Evolutionary conservation across 1,140 invertebrate species (phyloP).

Genomic region (Lithobius niger): DNA sequence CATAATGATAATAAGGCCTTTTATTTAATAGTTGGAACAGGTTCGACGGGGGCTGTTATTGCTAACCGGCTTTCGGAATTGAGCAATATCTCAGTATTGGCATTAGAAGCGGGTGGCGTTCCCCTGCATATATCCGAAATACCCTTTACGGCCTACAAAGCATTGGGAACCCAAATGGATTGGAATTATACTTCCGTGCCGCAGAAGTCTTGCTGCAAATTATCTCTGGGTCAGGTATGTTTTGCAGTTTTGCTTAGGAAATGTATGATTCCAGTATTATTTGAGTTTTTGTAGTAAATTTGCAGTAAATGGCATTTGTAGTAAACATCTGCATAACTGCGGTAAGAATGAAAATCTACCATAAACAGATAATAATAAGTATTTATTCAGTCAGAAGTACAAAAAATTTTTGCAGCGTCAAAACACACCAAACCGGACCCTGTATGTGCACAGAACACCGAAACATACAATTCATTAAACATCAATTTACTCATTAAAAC

Average conservation of each 20-base stretch:
- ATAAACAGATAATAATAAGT: too few species aligned
- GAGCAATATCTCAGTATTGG: slow-evolving; percentile 41
- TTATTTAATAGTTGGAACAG: slow-evolving; percentile 71
- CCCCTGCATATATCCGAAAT: slow-evolving; percentile 11
- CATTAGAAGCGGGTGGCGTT: slow-evolving; percentile 51
- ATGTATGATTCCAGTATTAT: background rate
- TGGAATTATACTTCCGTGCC: slow-evolving; percentile 49
- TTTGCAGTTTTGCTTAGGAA: too few species aligned
- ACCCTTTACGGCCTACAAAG: slow-evolving; percentile 8
- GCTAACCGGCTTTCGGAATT: slow-evolving; percentile 51
- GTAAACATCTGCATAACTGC: too few species aligned
- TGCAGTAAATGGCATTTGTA: too few species aligned
- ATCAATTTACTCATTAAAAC: too few species aligned
- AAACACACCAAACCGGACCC: too few species aligned
- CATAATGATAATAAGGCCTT: too few species aligned
- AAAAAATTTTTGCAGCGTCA: too few species aligned
- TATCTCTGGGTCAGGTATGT: slow-evolving; percentile 9
- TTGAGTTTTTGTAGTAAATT: slow-evolving; percentile 24
- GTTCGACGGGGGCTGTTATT: slow-evolving; percentile 64
- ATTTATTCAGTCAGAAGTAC: too few species aligned
- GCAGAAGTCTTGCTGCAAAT: slow-evolving; percentile 22
- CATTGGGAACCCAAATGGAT: slow-evolving; percentile 29
- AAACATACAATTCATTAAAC: too few species aligned
- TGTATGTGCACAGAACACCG: too few species aligned
- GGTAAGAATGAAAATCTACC: too few species aligned